Evolutionary conservation across 2,888 invertebrate species (phyloP).

Genomic region (Tiliacea aurago): DNA sequence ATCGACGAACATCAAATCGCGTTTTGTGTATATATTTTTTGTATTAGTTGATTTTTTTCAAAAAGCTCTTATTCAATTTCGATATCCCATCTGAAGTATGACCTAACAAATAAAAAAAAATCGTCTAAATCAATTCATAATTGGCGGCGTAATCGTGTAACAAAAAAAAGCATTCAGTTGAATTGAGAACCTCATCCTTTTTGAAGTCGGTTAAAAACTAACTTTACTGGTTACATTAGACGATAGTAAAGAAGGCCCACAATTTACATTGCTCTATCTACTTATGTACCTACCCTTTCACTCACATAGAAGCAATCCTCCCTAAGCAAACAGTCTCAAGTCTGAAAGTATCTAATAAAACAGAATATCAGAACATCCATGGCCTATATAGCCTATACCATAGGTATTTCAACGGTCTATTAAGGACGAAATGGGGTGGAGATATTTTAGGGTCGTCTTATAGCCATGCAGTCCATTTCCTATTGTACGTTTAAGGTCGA

Average conservation of each 20-base stretch:
- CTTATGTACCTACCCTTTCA: background rate
- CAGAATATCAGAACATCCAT: constrained; percentile 14
- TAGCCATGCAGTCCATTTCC: constrained; percentile 40
- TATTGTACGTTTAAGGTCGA: constrained; percentile 54
- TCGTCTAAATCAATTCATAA: too few relatives aligned
- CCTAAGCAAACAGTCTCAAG: constrained; percentile 10
- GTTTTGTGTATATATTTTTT: too few relatives aligned
- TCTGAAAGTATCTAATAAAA: constrained; percentile 24
- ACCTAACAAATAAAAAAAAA: too few relatives aligned
- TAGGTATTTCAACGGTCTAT: constrained; percentile 44
- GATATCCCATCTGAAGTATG: too few relatives aligned
- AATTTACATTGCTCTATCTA: background rate
- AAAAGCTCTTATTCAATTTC: too few relatives aligned
- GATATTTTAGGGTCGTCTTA: constrained; percentile 56
- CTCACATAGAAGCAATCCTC: background rate
- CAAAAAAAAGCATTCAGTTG: too few relatives aligned
- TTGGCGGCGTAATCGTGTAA: too few relatives aligned
- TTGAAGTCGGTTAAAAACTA: too few relatives aligned
- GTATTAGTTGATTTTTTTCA: too few relatives aligned
- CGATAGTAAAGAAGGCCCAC: background rate
- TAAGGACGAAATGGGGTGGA: constrained; percentile 36
- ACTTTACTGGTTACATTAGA: background rate
- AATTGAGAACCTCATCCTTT: too few relatives aligned
- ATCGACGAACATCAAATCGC: too few relatives aligned
- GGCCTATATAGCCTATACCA: background rate